Evolutionary conservation across 1,140 invertebrate genomes (phyloP), one percentile per base, ranked within the genome.

Genomic region (Zaprionus taronus): DNA sequence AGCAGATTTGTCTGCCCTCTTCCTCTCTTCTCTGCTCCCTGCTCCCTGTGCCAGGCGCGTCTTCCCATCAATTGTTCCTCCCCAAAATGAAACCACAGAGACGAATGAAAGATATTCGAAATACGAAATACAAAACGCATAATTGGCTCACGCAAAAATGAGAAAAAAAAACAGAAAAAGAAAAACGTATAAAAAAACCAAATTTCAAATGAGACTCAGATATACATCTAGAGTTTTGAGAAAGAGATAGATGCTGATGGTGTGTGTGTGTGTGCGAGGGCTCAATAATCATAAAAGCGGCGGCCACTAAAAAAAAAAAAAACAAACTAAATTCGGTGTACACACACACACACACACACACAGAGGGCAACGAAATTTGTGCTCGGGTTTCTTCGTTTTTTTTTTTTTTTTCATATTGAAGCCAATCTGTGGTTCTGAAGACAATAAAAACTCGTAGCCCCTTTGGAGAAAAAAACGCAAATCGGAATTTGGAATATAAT

Each of bases 61-160:
- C n/a, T 56, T 20, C 5, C 11, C 28, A 26, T 57, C 51, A 64
- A 58, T 58, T 63, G 47, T 17, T 38, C 55, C 41, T 44, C 41
- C 41, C 41, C 41, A 44, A 44, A 44, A 44, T 6, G 31, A 76
- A 89, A 84, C 81, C 84, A 83, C 80, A 91, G 82, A 75, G 82
- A 75, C 81, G 68, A 81, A 72, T 68, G 31, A 81, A 64, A 72
- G 62, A 66, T 58, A 75, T 51, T 56, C 41, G 51, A 63, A 86
- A 85, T 81, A 60, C 73, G 71, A 64, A 80, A 84, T 70, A 89
- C 85, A 91, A 91, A 85, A 80, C 83, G 77, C 81, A 91, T 89
- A 91, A 91, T 91, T 91, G 89, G 89, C 83, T 91, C 89, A 91
- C 89, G 89, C 89, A 91, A 91, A 83, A 90, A 74, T 66, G 61